Base-by-base conservation (phyloP, 1,140 invertebrate genomes). In the Atta cephalotes region DNA sequence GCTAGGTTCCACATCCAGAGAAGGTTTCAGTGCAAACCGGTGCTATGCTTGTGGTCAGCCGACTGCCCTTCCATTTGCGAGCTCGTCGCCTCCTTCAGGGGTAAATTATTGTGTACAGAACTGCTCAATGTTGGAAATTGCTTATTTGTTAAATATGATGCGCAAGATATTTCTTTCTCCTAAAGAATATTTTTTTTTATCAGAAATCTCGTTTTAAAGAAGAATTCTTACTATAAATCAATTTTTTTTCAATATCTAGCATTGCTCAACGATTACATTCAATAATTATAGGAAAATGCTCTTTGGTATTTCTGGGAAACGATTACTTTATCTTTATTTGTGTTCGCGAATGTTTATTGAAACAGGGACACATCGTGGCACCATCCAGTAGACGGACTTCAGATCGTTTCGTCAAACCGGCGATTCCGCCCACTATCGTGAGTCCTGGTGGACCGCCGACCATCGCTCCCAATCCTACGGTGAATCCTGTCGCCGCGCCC, bases 371-470 rank as follows among this genome's bases (percentile, higher is more conserved):
- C 62, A 92, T 95, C 81, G 92, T 93, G 79, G 86, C 94, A 82
- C 92, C 94, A 28, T 93, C 97, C 91, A 95, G 96, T 91, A 96
- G 97, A 85, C 96, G 97, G 79, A 96, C 97, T 62, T 97, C 97
- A 89, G 97, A 98, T 91, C 96, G 97, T 91, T 98, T 98, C 91
- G 97, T 98, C 35, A 98, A 98, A 93, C 97, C 97, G 80, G 96
- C 96, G 87, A 96, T 96, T 93, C 97, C 96, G 78, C 96, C 96
- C 90, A 95, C 92, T 72, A 94, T 95, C 68, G 93, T 95, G 62
- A 94, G 94, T 71, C 89, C 95, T 25, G 94, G 92, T 49, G 94
- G 92, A 31, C 92, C 93, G 60, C 86, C 93, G 72, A 31, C 31
- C 25, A 90, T 94, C 87, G 72, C 90, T 60, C 86, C 81, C 60